Conservation (phyloP, 2,888 invertebrate genomes). For the Scaptomyza reducta region DNA sequence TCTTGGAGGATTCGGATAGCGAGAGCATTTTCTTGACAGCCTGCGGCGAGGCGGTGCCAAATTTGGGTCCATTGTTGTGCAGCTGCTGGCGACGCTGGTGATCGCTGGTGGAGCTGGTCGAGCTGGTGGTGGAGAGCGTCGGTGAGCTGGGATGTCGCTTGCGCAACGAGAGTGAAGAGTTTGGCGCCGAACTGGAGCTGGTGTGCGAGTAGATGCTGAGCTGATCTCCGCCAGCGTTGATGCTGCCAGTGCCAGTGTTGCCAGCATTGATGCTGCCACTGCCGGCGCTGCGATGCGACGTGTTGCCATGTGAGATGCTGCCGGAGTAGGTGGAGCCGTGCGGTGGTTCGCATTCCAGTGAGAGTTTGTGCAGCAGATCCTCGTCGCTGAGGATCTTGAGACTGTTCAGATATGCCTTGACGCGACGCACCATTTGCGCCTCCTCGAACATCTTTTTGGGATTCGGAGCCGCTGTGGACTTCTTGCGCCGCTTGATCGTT, state of each 20-base stretch:
- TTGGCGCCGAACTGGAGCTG: slow-evolving; percentile 85
- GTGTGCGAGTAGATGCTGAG: slow-evolving; percentile 86
- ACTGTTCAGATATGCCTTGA: slow-evolving; percentile 97
- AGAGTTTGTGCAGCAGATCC: slow-evolving; percentile 93
- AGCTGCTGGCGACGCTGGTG: slow-evolving; percentile 75
- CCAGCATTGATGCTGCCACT: slow-evolving; percentile 71
- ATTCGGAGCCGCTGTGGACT: slow-evolving; percentile 95
- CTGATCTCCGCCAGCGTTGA: slow-evolving; percentile 78
- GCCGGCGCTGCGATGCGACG: slow-evolving; percentile 65
- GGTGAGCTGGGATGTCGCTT: slow-evolving; percentile 96
- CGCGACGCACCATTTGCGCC: slow-evolving; percentile 98
- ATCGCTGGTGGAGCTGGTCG: slow-evolving; percentile 91
- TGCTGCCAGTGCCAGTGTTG: slow-evolving; percentile 73
- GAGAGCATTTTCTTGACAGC: slow-evolving; percentile 97
- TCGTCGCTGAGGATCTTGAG: slow-evolving; percentile 95
- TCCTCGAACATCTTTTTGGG: slow-evolving; percentile 99
- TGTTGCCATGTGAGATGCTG: slow-evolving; percentile 71
- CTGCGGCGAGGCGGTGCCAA: slow-evolving; percentile 96
- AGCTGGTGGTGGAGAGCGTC: slow-evolving; percentile 95
- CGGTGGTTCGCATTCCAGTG: slow-evolving; percentile 93
- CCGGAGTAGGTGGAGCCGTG: slow-evolving; percentile 79
- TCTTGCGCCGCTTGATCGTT: slow-evolving; percentile 95
- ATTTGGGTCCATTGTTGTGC: slow-evolving; percentile 86
- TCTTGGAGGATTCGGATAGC: slow-evolving; percentile 94
- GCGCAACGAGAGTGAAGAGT: slow-evolving; percentile 85